phyloP scores from a whole-genome alignment of 2,888 invertebrate genomes.

The Drosophila hamatofila region DNA sequence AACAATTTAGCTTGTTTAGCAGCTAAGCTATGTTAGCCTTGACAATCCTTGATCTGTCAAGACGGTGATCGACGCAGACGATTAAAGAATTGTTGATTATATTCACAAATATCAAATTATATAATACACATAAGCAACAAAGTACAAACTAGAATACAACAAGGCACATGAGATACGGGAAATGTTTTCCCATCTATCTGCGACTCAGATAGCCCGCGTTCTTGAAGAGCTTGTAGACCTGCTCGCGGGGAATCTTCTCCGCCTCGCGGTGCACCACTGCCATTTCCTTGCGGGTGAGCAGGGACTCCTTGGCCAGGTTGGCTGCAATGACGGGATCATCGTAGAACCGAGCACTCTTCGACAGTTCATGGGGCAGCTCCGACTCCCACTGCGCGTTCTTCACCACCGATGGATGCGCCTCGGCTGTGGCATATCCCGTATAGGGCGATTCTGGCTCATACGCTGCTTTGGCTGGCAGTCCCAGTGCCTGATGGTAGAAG shows the following conservation, averaged over 20 bases:
- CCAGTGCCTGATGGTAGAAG: constrained; percentile 71
- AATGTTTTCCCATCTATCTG: constrained; percentile 53
- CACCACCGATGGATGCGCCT: constrained; percentile 90
- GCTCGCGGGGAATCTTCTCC: constrained; percentile 91
- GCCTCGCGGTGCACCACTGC: constrained; percentile 92
- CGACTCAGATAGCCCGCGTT: constrained; percentile 88
- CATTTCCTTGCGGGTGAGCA: constrained; percentile 92
- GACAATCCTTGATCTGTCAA: not conserved
- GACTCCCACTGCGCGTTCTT: constrained; percentile 90
- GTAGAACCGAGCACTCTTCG: constrained; percentile 88
- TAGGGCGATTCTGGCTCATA: constrained; percentile 60
- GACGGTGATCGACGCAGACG: too few relatives aligned
- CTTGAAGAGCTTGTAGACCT: constrained; percentile 91
- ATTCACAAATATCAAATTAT: constrained; percentile 1
- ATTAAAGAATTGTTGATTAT: constrained; percentile 3
- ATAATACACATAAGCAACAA: constrained; percentile 54
- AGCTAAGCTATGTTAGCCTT: not conserved
- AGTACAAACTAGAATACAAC: constrained; percentile 71
- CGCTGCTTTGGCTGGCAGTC: constrained; percentile 34
- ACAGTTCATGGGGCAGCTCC: constrained; percentile 89
- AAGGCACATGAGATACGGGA: constrained; percentile 70
- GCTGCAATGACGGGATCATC: constrained; percentile 91
- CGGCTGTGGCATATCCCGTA: constrained; percentile 71
- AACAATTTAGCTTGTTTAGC: too few relatives aligned
- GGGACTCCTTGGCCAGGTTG: constrained; percentile 91